These are phyloP conservation scores for Gastracanthus pulcherrimus DNA, from an alignment of 2,888 invertebrate genomes.

Conservation along the genomic window DNA sequence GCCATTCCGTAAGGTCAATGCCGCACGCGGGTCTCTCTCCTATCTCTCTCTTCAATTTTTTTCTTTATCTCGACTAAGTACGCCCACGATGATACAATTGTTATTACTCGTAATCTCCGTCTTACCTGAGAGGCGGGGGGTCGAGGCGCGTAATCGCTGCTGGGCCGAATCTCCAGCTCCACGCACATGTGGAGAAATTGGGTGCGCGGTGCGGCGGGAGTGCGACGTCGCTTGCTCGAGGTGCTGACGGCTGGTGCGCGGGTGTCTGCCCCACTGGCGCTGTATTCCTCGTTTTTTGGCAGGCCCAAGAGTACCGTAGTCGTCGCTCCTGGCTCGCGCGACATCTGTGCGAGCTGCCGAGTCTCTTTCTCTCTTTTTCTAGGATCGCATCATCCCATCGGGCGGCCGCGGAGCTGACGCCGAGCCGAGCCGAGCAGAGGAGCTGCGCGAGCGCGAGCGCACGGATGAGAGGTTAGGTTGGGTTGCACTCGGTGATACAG, in stretches of 20 bases:
- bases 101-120: background rate
- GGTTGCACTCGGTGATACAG: conserved; percentile 42
- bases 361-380: too few species aligned
- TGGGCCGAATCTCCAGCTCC: conserved; percentile 16
- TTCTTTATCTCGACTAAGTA: too few species aligned
- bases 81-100: too few species aligned
- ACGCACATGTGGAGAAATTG: too few species aligned
- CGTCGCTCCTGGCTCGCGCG: too few species aligned
- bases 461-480: conserved; percentile 9
- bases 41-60: too few species aligned
- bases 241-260: background rate
- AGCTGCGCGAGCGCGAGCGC: background rate
- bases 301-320: too few species aligned
- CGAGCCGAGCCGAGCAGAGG: background rate
- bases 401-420: conserved; percentile 14
- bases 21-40: conserved; percentile 10
- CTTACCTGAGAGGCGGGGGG: conserved; percentile 29
- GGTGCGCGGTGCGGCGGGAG: background rate
- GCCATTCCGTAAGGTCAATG: conserved; percentile 52
- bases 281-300: conserved; percentile 24
- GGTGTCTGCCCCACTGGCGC: too few species aligned
- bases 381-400: conserved; percentile 23
- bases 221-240: background rate
- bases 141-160: background rate
- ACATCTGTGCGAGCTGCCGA: conserved; percentile 51